phyloP scores from a whole-genome alignment of 2,888 invertebrate species.

The Heliconius aoede region DNA sequence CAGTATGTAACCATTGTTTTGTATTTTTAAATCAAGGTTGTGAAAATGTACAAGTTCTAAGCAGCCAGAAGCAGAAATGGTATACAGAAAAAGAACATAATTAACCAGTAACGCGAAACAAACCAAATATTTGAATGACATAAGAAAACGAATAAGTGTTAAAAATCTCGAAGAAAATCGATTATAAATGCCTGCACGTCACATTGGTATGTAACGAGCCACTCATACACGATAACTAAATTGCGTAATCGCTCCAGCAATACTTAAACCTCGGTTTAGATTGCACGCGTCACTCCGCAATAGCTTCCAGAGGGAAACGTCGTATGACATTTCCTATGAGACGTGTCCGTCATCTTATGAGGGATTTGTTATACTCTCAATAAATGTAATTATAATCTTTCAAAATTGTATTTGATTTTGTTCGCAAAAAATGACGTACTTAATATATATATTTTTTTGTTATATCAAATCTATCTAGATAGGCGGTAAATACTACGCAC shows the following conservation, averaged over 20 bases:
- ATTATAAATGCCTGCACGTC: constrained; percentile 40
- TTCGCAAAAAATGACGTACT: too few relatives aligned
- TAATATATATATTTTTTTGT: too few relatives aligned
- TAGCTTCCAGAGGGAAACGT: constrained; percentile 25
- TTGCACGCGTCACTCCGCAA: constrained; percentile 18
- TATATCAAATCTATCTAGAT: too few relatives aligned
- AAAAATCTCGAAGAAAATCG: constrained; percentile 39
- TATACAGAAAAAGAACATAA: too few relatives aligned
- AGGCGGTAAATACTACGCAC: too few relatives aligned
- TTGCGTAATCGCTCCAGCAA: constrained; percentile 34
- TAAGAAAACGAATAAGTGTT: constrained; percentile 25
- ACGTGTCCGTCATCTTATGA: neutral
- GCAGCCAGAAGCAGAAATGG: neutral
- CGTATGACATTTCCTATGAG: constrained; percentile 17
- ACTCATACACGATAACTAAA: constrained; percentile 34
- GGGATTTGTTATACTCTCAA: too few relatives aligned
- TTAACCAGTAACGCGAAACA: constrained; percentile 1
- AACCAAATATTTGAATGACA: constrained; percentile 31
- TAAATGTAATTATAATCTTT: too few relatives aligned
- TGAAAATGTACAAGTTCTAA: neutral
- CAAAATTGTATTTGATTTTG: too few relatives aligned
- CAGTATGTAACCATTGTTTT: neutral
- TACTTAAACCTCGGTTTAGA: constrained; percentile 31
- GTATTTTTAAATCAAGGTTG: neutral
- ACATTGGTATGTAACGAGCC: constrained; percentile 32